Conservation (phyloP, 1,140 invertebrate genomes). For the Meloidogyne exigua region DNA sequence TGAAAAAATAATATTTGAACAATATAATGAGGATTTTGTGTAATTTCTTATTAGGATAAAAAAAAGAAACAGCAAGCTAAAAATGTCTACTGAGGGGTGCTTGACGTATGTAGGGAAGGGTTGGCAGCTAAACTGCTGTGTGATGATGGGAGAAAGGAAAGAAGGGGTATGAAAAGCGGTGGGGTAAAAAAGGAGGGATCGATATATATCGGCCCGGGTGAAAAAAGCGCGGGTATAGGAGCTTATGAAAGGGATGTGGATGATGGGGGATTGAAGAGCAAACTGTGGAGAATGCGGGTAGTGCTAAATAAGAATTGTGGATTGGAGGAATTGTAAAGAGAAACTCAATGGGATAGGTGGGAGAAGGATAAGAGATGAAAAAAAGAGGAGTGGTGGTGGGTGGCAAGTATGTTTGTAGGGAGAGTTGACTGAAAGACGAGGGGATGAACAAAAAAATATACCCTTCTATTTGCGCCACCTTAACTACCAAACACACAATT, state of each 20-base stretch:
- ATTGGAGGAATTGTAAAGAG: neutral
- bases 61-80: neutral
- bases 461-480: neutral
- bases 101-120: neutral
- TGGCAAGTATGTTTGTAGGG: neutral
- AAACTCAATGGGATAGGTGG: neutral
- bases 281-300: neutral
- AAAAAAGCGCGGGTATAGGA: neutral
- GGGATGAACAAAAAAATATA: neutral
- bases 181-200: neutral
- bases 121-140: slow-evolving; percentile 8
- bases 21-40: neutral
- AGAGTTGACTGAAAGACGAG: neutral
- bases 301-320: neutral
- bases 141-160: neutral
- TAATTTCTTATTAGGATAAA: neutral
- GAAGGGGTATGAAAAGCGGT: slow-evolving; percentile 14
- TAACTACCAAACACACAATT: slow-evolving; percentile 1
- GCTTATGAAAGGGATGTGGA: neutral
- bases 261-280: neutral
- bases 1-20: neutral
- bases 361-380: neutral
- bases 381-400: neutral
- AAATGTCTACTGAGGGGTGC: neutral
- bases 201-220: neutral